These are phyloP conservation scores for Myoxocephalus aenaeus DNA, from an alignment of 2,797 vertebrate species.

Conservation along the genomic window DNA sequence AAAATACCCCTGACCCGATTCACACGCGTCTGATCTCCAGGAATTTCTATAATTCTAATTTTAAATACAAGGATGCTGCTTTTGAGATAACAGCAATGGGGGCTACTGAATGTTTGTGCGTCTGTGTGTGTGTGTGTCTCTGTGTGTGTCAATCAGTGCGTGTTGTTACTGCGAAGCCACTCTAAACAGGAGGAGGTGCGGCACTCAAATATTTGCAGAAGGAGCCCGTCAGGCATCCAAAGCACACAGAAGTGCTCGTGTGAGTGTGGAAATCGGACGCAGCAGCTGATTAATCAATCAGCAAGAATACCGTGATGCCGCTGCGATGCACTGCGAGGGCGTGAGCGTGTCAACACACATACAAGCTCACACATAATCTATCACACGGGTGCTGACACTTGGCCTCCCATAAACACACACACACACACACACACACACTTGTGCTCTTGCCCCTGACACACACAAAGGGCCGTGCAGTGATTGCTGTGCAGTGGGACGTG, in stretches of 20 bases:
- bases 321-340: constrained; percentile 41
- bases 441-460: constrained; percentile 41
- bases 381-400: constrained; percentile 48
- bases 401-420: constrained; percentile 33
- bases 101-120: not conserved
- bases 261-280: constrained; percentile 46
- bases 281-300: constrained; percentile 70
- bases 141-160: constrained; percentile 5
- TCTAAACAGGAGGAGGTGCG: constrained; percentile 43
- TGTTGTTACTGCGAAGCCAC: constrained; percentile 3
- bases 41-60: not conserved
- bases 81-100: not conserved
- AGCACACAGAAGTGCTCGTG: constrained; percentile 58
- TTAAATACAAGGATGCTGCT: constrained; percentile 11
- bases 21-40: not conserved
- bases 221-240: constrained; percentile 59
- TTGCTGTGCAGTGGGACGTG: constrained; percentile 75
- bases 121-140: too few relatives aligned
- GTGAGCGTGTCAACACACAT: constrained; percentile 39
- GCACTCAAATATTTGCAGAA: constrained; percentile 73
- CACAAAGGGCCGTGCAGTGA: constrained; percentile 58
- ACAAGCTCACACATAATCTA: constrained; percentile 24
- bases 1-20: not conserved
- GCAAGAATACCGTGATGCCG: constrained; percentile 33
- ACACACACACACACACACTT: constrained; percentile 38